Conservation (phyloP, 2,113 vertebrate species). For the Meles meles region DNA sequence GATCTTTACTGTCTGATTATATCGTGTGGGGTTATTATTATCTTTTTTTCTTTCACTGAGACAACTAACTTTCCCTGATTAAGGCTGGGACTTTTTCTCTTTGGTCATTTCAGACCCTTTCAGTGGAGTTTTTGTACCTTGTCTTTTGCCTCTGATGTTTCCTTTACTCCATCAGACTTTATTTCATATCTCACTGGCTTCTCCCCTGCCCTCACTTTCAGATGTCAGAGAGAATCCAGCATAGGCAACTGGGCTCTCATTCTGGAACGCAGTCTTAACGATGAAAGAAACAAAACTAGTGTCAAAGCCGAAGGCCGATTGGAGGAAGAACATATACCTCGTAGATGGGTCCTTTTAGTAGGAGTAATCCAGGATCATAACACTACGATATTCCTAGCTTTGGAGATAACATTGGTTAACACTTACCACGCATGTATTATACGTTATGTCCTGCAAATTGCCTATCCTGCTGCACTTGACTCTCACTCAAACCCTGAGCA, state of each 20-base stretch:
- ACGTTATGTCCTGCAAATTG: neutral
- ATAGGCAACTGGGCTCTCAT: neutral
- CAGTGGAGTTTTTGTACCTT: conserved; percentile 45
- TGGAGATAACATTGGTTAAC: neutral
- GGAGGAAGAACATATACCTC: neutral
- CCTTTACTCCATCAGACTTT: conserved; percentile 43
- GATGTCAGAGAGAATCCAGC: neutral
- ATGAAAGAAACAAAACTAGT: neutral
- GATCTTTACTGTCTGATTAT: neutral
- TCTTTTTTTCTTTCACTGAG: conserved; percentile 39
- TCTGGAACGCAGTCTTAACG: neutral
- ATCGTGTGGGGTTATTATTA: neutral
- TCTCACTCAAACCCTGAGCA: neutral
- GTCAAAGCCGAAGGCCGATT: neutral
- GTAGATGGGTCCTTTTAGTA: neutral
- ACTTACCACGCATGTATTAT: neutral
- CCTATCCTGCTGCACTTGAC: neutral
- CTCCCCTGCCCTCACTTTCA: neutral
- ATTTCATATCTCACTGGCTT: conserved; percentile 45
- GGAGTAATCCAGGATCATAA: neutral
- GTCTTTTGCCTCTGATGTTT: conserved; percentile 54
- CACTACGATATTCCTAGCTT: neutral
- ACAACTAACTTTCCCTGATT: conserved; percentile 61
- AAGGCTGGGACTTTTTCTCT: conserved; percentile 60
- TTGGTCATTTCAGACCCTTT: conserved; percentile 50